Evolutionary conservation across 2,113 vertebrate species (phyloP).

Genomic region (Neolamprologus cancellatus): DNA sequence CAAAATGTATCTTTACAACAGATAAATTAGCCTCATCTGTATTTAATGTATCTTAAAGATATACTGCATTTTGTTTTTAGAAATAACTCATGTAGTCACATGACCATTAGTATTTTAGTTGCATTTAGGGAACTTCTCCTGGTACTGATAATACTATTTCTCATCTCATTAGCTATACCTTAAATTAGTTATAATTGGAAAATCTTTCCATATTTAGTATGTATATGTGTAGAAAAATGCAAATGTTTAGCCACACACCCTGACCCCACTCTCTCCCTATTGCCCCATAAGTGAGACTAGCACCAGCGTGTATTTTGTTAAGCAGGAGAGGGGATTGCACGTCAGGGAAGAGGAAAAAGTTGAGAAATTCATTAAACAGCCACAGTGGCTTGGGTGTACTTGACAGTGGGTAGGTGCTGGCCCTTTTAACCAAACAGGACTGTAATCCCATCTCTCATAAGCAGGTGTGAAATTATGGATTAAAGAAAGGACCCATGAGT

Average conservation of each 20-base stretch:
- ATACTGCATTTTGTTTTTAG: too few species aligned
- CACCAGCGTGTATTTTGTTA: neutral
- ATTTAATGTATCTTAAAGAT: neutral
- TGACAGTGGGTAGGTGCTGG: neutral
- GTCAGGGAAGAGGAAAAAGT: neutral
- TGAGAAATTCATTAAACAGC: neutral
- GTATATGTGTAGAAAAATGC: neutral
- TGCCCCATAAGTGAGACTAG: neutral
- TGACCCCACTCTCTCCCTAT: neutral
- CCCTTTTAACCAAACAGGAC: neutral
- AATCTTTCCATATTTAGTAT: neutral
- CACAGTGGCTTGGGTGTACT: neutral
- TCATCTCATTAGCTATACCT: neutral
- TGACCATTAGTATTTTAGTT: neutral
- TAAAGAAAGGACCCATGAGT: neutral
- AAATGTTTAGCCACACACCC: neutral
- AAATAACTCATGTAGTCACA: too few species aligned
- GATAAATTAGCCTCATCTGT: neutral
- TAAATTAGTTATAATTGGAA: neutral
- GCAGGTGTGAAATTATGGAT: neutral
- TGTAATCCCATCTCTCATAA: neutral
- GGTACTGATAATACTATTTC: neutral
- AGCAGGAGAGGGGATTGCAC: neutral
- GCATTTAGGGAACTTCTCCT: neutral
- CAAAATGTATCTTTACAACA: neutral